phyloP scores from a whole-genome alignment of 2,113 vertebrate genomes.

The Epinephelus fuscoguttatus region DNA sequence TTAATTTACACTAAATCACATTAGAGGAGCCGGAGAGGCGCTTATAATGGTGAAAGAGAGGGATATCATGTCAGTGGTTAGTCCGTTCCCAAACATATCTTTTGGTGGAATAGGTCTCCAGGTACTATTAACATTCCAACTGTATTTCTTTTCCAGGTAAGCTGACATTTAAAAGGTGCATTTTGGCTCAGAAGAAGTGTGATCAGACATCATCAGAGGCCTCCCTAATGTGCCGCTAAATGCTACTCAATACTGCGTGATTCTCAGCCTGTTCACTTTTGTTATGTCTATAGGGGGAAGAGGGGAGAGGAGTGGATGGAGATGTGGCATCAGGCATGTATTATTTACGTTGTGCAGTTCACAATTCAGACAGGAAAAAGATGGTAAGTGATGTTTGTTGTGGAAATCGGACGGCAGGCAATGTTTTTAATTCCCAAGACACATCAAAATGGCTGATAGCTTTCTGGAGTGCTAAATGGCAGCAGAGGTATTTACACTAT shows the following conservation, averaged over 20 bases:
- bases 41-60: constrained; percentile 35
- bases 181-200: constrained; percentile 18
- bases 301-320: constrained; percentile 27
- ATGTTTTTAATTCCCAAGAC: background rate
- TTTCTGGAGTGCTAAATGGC: background rate
- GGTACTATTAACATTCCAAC: constrained; percentile 21
- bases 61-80: constrained; percentile 21
- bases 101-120: constrained; percentile 19
- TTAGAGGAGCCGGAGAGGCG: constrained; percentile 31
- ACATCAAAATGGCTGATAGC: background rate
- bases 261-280: constrained; percentile 28
- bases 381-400: constrained; percentile 26
- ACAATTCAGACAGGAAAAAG: constrained; percentile 26
- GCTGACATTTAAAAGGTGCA: constrained; percentile 52
- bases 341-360: constrained; percentile 49
- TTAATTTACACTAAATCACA: constrained; percentile 56
- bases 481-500: background rate
- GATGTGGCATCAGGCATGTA: constrained; percentile 44
- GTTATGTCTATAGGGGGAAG: constrained; percentile 24
- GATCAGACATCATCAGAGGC: constrained; percentile 30
- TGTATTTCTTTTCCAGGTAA: constrained; percentile 16
- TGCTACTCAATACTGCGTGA: constrained; percentile 15
- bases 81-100: constrained; percentile 26
- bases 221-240: constrained; percentile 43
- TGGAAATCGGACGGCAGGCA: background rate